Conservation (phyloP, 2,888 invertebrate genomes). For the Hoplodrina ambigua region DNA sequence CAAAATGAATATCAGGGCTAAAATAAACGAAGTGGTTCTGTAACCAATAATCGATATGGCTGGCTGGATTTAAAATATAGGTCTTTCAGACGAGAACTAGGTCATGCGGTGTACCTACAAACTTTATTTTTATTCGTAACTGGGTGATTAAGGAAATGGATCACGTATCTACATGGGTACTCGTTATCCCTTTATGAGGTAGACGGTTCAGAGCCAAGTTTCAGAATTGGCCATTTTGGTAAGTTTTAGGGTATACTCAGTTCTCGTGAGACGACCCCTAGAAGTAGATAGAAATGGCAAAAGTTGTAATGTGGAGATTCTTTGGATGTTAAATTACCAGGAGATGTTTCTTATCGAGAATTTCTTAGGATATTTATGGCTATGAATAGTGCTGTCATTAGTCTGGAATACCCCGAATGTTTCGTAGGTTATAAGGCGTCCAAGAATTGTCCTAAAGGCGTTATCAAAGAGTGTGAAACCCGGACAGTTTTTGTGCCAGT, state of each 20-base stretch:
- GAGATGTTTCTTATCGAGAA: not conserved
- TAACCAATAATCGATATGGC: slow-evolving; percentile 31
- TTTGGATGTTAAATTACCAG: not conserved
- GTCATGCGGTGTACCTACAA: slow-evolving; percentile 20
- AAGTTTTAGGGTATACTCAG: not conserved
- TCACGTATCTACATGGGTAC: slow-evolving; percentile 22
- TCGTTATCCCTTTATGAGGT: slow-evolving; percentile 12
- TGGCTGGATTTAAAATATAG: slow-evolving; percentile 36
- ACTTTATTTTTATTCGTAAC: slow-evolving; percentile 30
- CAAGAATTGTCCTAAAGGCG: too few relatives aligned
- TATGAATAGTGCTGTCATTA: too few relatives aligned
- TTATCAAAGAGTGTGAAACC: too few relatives aligned
- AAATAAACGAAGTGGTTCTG: slow-evolving; percentile 28
- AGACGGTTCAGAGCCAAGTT: slow-evolving; percentile 13
- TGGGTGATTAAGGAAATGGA: slow-evolving; percentile 27
- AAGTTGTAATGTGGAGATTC: not conserved
- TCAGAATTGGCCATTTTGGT: slow-evolving; percentile 7
- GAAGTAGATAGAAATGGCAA: not conserved
- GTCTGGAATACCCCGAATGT: too few relatives aligned
- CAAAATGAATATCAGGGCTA: slow-evolving; percentile 16
- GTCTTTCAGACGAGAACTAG: slow-evolving; percentile 34
- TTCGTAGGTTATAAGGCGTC: too few relatives aligned
- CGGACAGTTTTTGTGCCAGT: too few relatives aligned
- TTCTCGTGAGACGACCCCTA: not conserved
- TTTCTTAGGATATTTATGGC: not conserved